phyloP scores from a whole-genome alignment of 2,113 vertebrate species.

The Rhadina sibilatrix region DNA sequence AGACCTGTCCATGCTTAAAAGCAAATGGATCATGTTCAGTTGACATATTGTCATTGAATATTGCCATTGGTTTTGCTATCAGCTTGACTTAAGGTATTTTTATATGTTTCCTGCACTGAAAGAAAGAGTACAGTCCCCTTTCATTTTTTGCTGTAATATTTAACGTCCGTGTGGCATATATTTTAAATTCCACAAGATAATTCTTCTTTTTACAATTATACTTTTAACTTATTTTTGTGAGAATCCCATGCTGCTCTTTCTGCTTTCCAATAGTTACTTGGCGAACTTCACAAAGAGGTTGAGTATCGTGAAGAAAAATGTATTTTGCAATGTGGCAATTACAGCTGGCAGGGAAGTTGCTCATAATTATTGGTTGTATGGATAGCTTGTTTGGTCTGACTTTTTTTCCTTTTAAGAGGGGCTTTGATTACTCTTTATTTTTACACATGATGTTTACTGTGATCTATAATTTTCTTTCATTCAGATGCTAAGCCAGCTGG shows the following conservation, averaged over 20 bases:
- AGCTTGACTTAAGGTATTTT: neutral
- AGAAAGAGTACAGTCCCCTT: neutral
- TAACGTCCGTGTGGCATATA: neutral
- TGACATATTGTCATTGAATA: neutral
- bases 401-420: slow-evolving; percentile 25
- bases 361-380: slow-evolving; percentile 36
- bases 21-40: neutral
- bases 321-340: slow-evolving; percentile 66
- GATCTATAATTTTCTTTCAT: slow-evolving; percentile 76
- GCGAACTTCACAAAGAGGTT: slow-evolving; percentile 18
- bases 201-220: neutral
- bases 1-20: neutral
- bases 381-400: slow-evolving; percentile 16
- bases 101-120: neutral
- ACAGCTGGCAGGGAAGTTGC: slow-evolving; percentile 38
- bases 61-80: neutral
- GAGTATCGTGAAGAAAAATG: neutral
- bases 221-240: neutral
- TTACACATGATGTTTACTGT: slow-evolving; percentile 69
- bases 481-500: slow-evolving; percentile 43
- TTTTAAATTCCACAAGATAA: neutral
- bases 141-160: neutral
- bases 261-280: slow-evolving; percentile 71
- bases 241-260: slow-evolving; percentile 25
- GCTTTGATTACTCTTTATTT: slow-evolving; percentile 69